Base-by-base conservation (phyloP, 2,113 vertebrate species). In the Platichthys flesus region DNA sequence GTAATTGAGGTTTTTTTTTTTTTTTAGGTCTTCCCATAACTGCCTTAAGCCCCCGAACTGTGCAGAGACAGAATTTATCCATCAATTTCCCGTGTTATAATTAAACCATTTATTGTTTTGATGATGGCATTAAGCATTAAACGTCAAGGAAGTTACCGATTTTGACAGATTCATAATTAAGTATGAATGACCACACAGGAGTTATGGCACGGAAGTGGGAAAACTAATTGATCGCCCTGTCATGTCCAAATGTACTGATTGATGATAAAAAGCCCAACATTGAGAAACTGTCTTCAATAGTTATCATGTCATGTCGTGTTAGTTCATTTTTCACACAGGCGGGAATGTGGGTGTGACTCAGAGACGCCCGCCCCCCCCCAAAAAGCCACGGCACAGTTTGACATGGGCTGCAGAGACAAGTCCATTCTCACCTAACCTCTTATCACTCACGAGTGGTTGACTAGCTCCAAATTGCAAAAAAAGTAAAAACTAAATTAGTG, bases 401-500 rank as follows among this genome's bases (percentile, higher is more conserved):
- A 7, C 6, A 31, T 31, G 31, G 31, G 31, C 31, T 31, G 31
- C 31, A 31, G 31, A 31, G 31, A 31, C 31, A 31, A 31, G 31
- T 31, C 31, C 6, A 7, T 31, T 31, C 31, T 31, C 6, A 7
- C 28, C 28, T 28, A 40, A 40, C 40, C 40, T 42, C 40, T 12
- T 10, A 42, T 42, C 40, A 13, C 12, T 42, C 40, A 12, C 10
- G 40, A 42, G 26, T 9, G 75, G 28, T 31, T 16, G 55, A 37
- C 49, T 14, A 0, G 40, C 20, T 93, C 91, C 93, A 94, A 94
- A 95, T 93, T 94, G 88, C 88, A 92, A 24, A 95, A 95, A 94
- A 35, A 37, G 16, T 20, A 13, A 18, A 59, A 58, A 20, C 9
- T 35, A 31, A n/a, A 54, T n/a, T 20, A 54, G 2, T 37, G 9